Evolutionary conservation across 37 sponge, comb jelly and placozoan species (phyloP), one percentile per base, ranked within the genome.

Genomic region (Halisarca cf. caerulea): DNA sequence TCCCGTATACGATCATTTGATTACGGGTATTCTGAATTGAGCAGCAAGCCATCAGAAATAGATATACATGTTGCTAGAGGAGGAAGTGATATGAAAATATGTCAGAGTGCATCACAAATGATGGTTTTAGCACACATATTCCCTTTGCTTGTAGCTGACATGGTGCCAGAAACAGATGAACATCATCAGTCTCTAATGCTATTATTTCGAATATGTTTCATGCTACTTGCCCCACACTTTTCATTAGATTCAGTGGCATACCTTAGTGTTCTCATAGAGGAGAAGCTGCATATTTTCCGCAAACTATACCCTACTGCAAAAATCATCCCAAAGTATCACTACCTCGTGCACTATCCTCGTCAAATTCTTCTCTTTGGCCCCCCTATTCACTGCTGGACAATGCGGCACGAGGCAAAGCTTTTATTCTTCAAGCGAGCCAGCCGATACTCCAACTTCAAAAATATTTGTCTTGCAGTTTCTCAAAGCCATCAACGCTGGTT

Each of bases 91-190:
- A n/a, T n/a, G n/a, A 86, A 86, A n/a, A 40, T 86, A 44, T 15
- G 69, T 9, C 69, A 64, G 36, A 79, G 80, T 44, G 79, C 86
- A 14, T 60, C 86, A 17, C 86, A 86, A 57, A 79, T 79, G 68
- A 78, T 86, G 34, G 7, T 36, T 4, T 70, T 86, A 27, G 41
- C n/a, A 27, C 23, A 39, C 7, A 43, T 61, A 11, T 45, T 87
- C 15, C 88, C 88, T 6, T 9, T 87, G 0, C 73, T 87, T 27
- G 40, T 87, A 38, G 88, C 43, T 81, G 88, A 87, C 59, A 82
- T 40, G 61, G 69, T 87, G 45, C 88, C 88, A 58, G 70, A 64
- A 30, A 71, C 38, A 21, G 81, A 86, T 61, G 41, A 62, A 28
- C 60, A 85, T 43, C 77, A 78, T 78, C 24, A 54, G 74, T 85